Base-by-base conservation (phyloP, 2,113 vertebrate genomes). In the Zosterops hypoxanthus region DNA sequence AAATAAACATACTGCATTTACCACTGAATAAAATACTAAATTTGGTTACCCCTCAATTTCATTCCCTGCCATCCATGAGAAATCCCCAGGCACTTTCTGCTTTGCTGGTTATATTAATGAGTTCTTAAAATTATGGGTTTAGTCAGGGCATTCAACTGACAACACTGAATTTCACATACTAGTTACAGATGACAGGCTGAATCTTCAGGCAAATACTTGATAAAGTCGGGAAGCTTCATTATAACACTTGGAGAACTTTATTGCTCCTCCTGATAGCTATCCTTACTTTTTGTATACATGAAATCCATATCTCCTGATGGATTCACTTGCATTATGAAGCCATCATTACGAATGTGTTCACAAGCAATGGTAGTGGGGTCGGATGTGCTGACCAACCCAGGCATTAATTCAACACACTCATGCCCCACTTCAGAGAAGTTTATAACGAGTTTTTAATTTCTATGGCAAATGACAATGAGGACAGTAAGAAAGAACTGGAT, bases 1-100 rank as follows among this genome's bases (percentile, higher is more conserved):
- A 64, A 82, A 86, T 64, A 94, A 95, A 91, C 46, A 82, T 39
- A 42, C 66, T 91, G 50, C 59, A 90, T 91, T 82, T 85, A 79
- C 53, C 28, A 49, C n/a, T 52, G 63, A 91, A 91, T 70, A 90
- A 77, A 94, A 57, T 11, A 57, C 55, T 78, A 29, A 20, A 31
- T 76, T 92, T 2, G 8, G 46, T 77, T 70, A 70, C 12, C 26
- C 42, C 26, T 73, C 61, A 91, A 24, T 44, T 68, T 80, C 11
- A 50, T 73, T 79, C 87, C 83, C 53, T 64, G 18, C 70, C 5
- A 4, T 66, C 76, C 60, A 33, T 26, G 19, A 76, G 70, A 91
- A 91, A 85, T 79, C 41, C 36, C 53, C 31, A 79, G 23, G n/a
- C 20, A 42, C n/a, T 46, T 90, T 79, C 46, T 85, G 39, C 31